These are phyloP conservation scores for Pharmacophagus antenor DNA, from an alignment of 2,888 invertebrate genomes.

Conservation along the genomic window DNA sequence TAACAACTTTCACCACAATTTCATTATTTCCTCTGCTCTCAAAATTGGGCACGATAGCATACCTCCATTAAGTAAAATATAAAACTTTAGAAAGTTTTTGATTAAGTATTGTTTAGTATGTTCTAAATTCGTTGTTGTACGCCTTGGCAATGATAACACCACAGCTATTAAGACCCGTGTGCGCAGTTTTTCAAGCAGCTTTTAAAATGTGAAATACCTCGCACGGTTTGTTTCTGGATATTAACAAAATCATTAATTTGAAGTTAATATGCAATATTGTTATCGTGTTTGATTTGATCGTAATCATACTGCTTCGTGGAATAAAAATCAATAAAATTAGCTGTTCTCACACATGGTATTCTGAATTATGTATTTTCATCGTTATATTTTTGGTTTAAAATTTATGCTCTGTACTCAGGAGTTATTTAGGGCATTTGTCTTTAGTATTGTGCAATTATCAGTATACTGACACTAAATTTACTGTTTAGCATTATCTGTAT, in stretches of 20 bases:
- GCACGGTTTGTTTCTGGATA: no score
- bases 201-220: not conserved
- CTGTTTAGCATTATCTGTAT: constrained; percentile 34
- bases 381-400: constrained; percentile 14
- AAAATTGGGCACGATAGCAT: constrained; percentile 5
- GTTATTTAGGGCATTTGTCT: constrained; percentile 59
- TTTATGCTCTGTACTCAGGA: constrained; percentile 33
- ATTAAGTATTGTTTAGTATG: constrained; percentile 13
- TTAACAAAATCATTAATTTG: not conserved
- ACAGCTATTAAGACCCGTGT: not conserved
- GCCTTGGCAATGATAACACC: not conserved
- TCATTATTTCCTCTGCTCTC: constrained; percentile 17
- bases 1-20: constrained; percentile 49
- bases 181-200: not conserved
- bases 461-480: constrained; percentile 53
- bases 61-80: not conserved
- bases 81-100: constrained; percentile 19
- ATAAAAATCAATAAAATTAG: not conserved
- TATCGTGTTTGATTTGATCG: not conserved
- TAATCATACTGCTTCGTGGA: not conserved
- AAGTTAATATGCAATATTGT: not conserved
- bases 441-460: constrained; percentile 55
- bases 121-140: not conserved
- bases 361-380: not conserved
- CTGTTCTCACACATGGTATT: no score